Conservation (phyloP, 1,140 invertebrate genomes). For the Drosophila biarmipes region DNA sequence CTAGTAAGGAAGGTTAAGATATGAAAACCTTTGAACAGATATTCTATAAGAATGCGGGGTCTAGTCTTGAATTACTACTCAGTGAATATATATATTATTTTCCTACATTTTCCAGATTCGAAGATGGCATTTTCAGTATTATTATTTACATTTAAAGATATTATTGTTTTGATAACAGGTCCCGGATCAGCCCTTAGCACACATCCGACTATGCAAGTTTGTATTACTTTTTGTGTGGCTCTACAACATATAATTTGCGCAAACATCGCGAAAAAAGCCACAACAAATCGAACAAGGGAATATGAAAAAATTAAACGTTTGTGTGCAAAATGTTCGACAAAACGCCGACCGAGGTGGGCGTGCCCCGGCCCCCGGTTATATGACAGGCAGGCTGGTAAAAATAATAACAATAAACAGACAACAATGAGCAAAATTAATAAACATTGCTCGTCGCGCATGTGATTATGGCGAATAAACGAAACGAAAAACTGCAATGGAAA, state of each 20-base stretch:
- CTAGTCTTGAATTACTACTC: too few species aligned
- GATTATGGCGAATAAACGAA: slow-evolving; percentile 62
- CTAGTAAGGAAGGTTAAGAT: too few species aligned
- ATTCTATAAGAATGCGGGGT: too few species aligned
- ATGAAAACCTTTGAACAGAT: too few species aligned
- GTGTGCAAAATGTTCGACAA: slow-evolving; percentile 68
- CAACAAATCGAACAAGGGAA: slow-evolving; percentile 30
- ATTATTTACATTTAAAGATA: too few species aligned
- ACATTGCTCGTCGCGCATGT: slow-evolving; percentile 50
- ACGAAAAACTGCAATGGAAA: slow-evolving; percentile 39
- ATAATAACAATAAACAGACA: slow-evolving; percentile 31
- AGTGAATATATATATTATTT: too few species aligned
- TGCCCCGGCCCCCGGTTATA: slow-evolving; percentile 36
- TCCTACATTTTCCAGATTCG: background rate
- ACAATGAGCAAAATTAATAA: slow-evolving; percentile 52
- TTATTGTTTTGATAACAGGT: slow-evolving; percentile 21
- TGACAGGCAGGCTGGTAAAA: slow-evolving; percentile 19
- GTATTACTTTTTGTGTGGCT: slow-evolving; percentile 35
- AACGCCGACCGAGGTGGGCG: slow-evolving; percentile 55
- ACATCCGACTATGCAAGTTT: background rate
- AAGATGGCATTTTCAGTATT: too few species aligned
- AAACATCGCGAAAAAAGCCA: slow-evolving; percentile 24
- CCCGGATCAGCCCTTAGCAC: background rate
- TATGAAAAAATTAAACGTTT: slow-evolving; percentile 44
- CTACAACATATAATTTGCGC: slow-evolving; percentile 37